Conservation (phyloP, 1,140 invertebrate genomes). For the Paracyclopina nana region DNA sequence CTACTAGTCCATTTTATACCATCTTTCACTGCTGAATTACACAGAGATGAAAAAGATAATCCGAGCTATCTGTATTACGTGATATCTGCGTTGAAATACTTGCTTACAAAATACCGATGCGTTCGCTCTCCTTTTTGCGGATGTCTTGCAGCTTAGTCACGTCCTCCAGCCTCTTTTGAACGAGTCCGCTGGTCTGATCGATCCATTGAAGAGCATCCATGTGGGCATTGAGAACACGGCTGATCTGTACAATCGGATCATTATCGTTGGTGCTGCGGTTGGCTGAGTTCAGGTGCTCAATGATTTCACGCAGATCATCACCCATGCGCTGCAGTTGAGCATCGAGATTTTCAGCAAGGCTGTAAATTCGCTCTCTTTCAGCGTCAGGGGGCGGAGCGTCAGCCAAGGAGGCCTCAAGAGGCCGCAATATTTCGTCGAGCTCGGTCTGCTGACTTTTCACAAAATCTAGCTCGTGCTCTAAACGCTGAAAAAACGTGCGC, state of each 20-base stretch:
- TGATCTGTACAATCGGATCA: slow-evolving; percentile 43
- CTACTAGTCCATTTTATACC: too few species aligned
- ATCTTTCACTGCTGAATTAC: too few species aligned
- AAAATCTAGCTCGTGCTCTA: slow-evolving; percentile 87
- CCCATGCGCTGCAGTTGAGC: slow-evolving; percentile 82
- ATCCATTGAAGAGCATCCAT: slow-evolving; percentile 91
- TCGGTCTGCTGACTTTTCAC: slow-evolving; percentile 78
- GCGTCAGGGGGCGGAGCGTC: slow-evolving; percentile 44
- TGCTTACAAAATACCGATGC: slow-evolving; percentile 17
- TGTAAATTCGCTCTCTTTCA: slow-evolving; percentile 58
- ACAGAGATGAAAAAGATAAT: too few species aligned
- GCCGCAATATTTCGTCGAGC: slow-evolving; percentile 60
- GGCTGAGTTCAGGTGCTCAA: slow-evolving; percentile 75
- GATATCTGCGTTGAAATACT: too few species aligned
- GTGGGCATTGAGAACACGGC: slow-evolving; percentile 56
- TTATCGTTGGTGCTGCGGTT: slow-evolving; percentile 58
- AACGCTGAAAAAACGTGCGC: slow-evolving; percentile 33
- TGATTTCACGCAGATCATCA: slow-evolving; percentile 81
- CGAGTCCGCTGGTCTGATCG: slow-evolving; percentile 47
- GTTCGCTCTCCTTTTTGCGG: slow-evolving; percentile 49
- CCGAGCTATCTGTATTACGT: too few species aligned
- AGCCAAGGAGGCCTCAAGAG: slow-evolving; percentile 50
- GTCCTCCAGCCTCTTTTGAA: slow-evolving; percentile 57
- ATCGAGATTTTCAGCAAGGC: slow-evolving; percentile 65
- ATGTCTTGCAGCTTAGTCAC: slow-evolving; percentile 58